Base-by-base conservation (phyloP, 1,140 invertebrate genomes). In the Cataglyphis hispanica region DNA sequence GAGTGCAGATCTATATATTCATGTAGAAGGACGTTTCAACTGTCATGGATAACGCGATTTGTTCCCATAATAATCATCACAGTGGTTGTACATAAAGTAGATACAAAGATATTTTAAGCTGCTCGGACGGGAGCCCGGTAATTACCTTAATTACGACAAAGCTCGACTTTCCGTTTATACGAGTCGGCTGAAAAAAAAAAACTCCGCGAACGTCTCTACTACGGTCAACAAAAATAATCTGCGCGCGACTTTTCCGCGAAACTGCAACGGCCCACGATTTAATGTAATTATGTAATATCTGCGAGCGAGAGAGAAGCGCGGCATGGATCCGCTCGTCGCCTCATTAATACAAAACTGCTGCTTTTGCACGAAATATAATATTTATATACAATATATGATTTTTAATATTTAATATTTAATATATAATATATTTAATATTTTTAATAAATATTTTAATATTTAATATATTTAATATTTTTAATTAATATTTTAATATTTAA, bases 71-170 rank as follows among this genome's bases (percentile, higher is more conserved):
- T 93, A 93, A 93, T 93, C 92, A 90, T 91, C 89, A 86, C 90
- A 89, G 92, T 90, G 89, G 87, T 61, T 80, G 89, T 87, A 89
- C 56, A 77, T 77, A 81, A 69, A 60, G 77, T 77, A 89, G 75
- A 89, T 67, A 63, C 89, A 90, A 89, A 88, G 77, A 75, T 70
- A 78, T 56, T 89, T 91, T 87, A 89, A 90, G 83, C 89, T 83
- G 81, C 86, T 84, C 81, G 86, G 58, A 72, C 80, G 64, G 81
- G 81, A 70, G 90, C 89, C 85, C 67, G 85, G 88, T 91, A 91
- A 94, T 93, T 94, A 93, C 93, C 92, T 94, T 94, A 94, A 94
- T 94, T 93, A 93, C 91, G 89, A 88, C 87, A 70, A 78, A 90
- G 91, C 90, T 90, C 83, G 87, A 91, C 87, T 89, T 91, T 78